Percentiles rank a stretch among this genome's conserved stretches.
Evolutionary conservation across 2,888 invertebrate genomes (phyloP).

Genomic region (Pyrocoelia pectoralis): DNA sequence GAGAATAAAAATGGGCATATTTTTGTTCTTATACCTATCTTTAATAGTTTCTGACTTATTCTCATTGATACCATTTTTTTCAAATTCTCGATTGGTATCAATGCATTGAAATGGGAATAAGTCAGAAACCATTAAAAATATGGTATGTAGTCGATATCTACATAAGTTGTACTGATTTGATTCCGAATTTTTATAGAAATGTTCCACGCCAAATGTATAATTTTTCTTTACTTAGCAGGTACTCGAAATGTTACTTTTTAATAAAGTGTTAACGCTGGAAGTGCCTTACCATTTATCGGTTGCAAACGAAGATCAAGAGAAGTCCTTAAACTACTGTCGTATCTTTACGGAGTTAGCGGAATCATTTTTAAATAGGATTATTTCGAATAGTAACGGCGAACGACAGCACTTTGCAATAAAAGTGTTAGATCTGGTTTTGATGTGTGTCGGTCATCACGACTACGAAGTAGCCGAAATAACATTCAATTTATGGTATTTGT

Average conservation of each 20-base stretch:
- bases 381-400: conserved; percentile 67
- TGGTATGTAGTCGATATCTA: no score
- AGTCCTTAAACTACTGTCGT: conserved; percentile 91
- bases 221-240: conserved; percentile 63
- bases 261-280: conserved; percentile 81
- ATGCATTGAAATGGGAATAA: no score
- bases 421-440: conserved; percentile 86
- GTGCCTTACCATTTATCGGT: conserved; percentile 90
- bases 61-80: no score
- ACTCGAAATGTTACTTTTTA: conserved; percentile 82
- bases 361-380: conserved; percentile 85
- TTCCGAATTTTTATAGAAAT: no score
- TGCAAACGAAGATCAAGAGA: conserved; percentile 92
- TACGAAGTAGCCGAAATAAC: conserved; percentile 95
- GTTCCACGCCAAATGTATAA: no score
- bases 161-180: no score
- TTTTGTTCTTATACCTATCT: no score
- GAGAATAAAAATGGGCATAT: no score
- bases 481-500: conserved; percentile 95
- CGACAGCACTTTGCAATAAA: conserved; percentile 80
- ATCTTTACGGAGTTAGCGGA: conserved; percentile 96
- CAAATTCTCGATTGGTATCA: no score
- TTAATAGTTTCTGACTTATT: no score
- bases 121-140: no score
- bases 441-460: conserved; percentile 96